Conservation (phyloP, 2,888 invertebrate genomes). For the Drosophila suboccidentalis region DNA sequence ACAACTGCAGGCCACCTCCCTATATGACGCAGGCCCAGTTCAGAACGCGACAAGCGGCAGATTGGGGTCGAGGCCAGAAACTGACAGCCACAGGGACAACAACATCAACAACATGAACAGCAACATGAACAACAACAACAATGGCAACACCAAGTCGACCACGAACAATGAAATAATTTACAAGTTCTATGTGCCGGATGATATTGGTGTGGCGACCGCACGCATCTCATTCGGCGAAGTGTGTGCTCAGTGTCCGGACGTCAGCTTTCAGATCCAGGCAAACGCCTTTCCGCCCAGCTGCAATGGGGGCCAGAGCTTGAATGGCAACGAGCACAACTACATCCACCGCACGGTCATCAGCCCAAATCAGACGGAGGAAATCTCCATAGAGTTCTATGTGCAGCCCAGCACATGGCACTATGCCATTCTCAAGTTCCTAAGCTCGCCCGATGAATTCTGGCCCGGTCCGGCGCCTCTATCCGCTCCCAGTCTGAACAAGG, state of each 20-base stretch:
- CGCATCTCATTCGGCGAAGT: slow-evolving; percentile 83
- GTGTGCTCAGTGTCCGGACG: slow-evolving; percentile 86
- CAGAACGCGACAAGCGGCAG: slow-evolving; percentile 27
- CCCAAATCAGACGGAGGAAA: slow-evolving; percentile 85
- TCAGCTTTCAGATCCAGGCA: slow-evolving; percentile 86
- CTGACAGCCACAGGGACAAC: slow-evolving; percentile 18
- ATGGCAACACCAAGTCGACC: slow-evolving; percentile 34
- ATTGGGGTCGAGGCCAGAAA: slow-evolving; percentile 7
- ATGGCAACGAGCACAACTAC: slow-evolving; percentile 85
- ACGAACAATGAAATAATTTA: slow-evolving; percentile 83
- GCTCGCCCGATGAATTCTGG: slow-evolving; percentile 27
- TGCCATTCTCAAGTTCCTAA: slow-evolving; percentile 85
- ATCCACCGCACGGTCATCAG: slow-evolving; percentile 86
- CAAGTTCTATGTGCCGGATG: slow-evolving; percentile 87
- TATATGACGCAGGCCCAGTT: slow-evolving; percentile 3
- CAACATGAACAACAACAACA: slow-evolving; percentile 21
- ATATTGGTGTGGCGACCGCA: slow-evolving; percentile 82
- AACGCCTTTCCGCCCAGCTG: slow-evolving; percentile 86
- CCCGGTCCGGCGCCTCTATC: slow-evolving; percentile 4
- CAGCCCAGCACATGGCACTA: slow-evolving; percentile 88
- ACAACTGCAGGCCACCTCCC: not conserved
- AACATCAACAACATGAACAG: slow-evolving; percentile 6
- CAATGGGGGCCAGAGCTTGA: slow-evolving; percentile 9
- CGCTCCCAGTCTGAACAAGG: slow-evolving; percentile 7
- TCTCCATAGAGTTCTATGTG: slow-evolving; percentile 86